Evolutionary conservation across 2,113 vertebrate genomes (phyloP).

Genomic region (Pluvialis apricaria): DNA sequence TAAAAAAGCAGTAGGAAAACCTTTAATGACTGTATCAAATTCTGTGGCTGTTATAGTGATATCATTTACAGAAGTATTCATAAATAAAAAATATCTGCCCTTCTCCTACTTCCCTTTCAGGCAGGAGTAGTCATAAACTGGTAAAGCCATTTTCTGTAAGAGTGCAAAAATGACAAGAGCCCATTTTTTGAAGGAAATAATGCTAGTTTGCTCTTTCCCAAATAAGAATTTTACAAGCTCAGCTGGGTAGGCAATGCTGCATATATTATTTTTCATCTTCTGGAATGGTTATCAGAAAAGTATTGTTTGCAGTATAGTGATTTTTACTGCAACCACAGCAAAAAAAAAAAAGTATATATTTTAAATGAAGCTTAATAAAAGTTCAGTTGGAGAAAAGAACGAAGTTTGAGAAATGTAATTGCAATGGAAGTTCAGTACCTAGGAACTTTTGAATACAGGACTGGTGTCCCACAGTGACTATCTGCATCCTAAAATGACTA

Average conservation of each 20-base stretch:
- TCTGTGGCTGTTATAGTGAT: background rate
- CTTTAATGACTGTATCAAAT: background rate
- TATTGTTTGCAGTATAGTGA: background rate
- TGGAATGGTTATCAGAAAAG: background rate
- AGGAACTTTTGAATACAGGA: background rate
- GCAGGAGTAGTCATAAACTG: background rate
- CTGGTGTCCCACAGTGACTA: background rate
- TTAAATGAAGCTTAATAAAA: background rate
- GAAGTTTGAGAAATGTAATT: background rate
- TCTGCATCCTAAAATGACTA: background rate
- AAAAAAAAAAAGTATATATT: background rate
- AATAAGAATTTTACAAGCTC: slow-evolving; percentile 3
- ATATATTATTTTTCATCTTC: slow-evolving; percentile 23
- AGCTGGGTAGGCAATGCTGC: background rate
- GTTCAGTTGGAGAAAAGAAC: background rate
- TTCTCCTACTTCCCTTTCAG: background rate
- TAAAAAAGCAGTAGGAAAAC: background rate
- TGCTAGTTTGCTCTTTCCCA: background rate
- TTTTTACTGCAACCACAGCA: background rate
- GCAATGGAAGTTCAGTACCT: background rate
- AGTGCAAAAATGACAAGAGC: background rate
- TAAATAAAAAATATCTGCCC: background rate
- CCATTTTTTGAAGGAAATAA: slow-evolving; percentile 11
- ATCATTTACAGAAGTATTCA: background rate
- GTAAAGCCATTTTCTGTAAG: background rate